A percentile compares a stretch with the other conserved stretches of the same genome.
phyloP scores from a whole-genome alignment of 2,797 vertebrate species.

The Brotula barbata region DNA sequence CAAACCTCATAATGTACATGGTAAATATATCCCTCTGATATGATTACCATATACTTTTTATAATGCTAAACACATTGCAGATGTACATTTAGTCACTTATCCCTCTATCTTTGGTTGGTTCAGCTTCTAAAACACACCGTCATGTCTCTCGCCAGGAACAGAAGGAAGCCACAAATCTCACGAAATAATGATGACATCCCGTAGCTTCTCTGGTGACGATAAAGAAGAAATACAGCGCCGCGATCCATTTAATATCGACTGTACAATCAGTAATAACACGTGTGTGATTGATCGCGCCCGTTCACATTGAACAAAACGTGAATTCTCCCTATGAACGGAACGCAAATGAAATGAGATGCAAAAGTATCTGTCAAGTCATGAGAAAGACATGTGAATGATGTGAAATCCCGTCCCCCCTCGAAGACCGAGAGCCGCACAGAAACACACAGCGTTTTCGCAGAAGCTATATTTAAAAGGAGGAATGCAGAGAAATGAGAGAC shows the following conservation, averaged over 20 bases:
- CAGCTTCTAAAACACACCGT: constrained; percentile 3
- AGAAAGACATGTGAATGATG: constrained; percentile 53
- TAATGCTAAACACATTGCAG: constrained; percentile 7
- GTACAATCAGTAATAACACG: constrained; percentile 4
- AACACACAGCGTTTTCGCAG: constrained; percentile 62
- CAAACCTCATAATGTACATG: neutral
- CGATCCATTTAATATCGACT: neutral
- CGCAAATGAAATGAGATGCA: constrained; percentile 38
- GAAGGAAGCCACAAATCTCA: neutral
- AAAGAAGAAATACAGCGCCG: constrained; percentile 6
- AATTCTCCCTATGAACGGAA: constrained; percentile 20
- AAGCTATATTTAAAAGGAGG: constrained; percentile 65
- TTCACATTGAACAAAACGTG: neutral
- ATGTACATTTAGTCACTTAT: constrained; percentile 4
- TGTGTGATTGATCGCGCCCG: neutral
- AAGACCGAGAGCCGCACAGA: constrained; percentile 64
- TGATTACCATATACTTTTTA: neutral
- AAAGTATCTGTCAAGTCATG: constrained; percentile 38
- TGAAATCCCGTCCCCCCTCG: constrained; percentile 54
- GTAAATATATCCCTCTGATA: constrained; percentile 1
- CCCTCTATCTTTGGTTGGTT: constrained; percentile 4
- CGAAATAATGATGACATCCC: constrained; percentile 1
- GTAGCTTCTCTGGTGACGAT: neutral
- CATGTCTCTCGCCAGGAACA: neutral
- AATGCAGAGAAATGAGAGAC: constrained; percentile 53